Evolutionary conservation across 2,888 invertebrate species (phyloP), one percentile per base, ranked within the genome.

Genomic region (Eumacrocentrus americanus): DNA sequence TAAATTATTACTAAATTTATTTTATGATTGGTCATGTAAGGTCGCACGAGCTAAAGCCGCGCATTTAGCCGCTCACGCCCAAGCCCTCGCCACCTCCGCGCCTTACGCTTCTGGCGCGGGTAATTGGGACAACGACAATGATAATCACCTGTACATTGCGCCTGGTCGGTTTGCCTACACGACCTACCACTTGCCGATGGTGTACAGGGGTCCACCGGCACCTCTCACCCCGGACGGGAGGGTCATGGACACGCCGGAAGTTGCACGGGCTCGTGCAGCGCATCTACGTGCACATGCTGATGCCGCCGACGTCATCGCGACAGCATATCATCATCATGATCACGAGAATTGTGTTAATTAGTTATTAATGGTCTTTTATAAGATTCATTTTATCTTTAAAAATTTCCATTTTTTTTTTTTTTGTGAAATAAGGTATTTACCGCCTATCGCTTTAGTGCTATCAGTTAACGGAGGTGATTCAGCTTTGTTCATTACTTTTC

Each of bases 31-130:
- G n/a, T n/a, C n/a, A 44, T 58, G 3, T n/a, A 37, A 80, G 76
- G 82, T 82, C 14, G 76, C 74, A 6, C 79, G 78, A 56, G 83
- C 83, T 20, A 82, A 81, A 64, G 81, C 78, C 22, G 80, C 80
- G n/a, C 83, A 82, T 69, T 68, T 80, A 9, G 72, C 75, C 2
- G 78, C 78, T 12, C 77, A 76, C 58, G 78, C 78, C 6, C 70
- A 77, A 44, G 80, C 76, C 47, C 73, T 75, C 29, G 73, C 79
- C 53, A 73, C 68, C 37, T 68, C 74, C 11, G 67, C 62, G 40
- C 59, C 48, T 69, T 37, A 47, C 53, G 62, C 58, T 11, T 58
- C 61, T 20, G 61, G 64, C 44, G 63, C 68, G 47, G 64, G 68
- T 40, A 60, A 67, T 61, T 68, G 65, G 63, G 64, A 63, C 48